A percentile compares a stretch with the other conserved stretches of the same genome.
Conservation (phyloP, 2,888 invertebrate species). For the Ischnus inquisitorius region DNA sequence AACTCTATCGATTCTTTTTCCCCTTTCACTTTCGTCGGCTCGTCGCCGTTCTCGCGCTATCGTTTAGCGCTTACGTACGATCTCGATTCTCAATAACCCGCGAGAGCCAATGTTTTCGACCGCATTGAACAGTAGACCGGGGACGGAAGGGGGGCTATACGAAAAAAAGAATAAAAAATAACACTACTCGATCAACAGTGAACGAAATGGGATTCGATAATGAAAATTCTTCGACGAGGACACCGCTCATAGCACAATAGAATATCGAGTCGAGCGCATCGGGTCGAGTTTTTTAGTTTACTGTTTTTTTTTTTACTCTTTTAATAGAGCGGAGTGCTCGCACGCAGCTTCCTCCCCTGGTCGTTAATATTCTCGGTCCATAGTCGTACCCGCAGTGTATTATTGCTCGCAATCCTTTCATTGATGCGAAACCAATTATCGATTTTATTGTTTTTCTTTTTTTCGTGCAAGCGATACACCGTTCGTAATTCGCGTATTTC, state of each 20-base stretch:
- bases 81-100: not conserved
- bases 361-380: not conserved
- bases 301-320: not conserved
- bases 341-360: not conserved
- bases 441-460: not conserved
- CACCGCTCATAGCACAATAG: not conserved
- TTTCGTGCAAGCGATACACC: not conserved
- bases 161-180: not conserved
- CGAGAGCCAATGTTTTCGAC: not conserved
- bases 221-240: slow-evolving; percentile 12
- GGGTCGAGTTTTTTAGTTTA: not conserved
- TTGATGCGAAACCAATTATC: not conserved
- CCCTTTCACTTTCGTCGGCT: slow-evolving; percentile 9
- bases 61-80: not conserved
- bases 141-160: not conserved
- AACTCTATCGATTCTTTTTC: not conserved
- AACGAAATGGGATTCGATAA: slow-evolving; percentile 12
- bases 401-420: not conserved
- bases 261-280: slow-evolving; percentile 7
- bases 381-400: not conserved
- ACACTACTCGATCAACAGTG: slow-evolving; percentile 2
- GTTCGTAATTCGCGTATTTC: not conserved
- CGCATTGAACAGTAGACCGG: not conserved
- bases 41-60: slow-evolving; percentile 12
- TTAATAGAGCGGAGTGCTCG: slow-evolving; percentile 8